Evolutionary conservation across 2,888 invertebrate genomes (phyloP), one percentile per base, ranked within the genome.

Genomic region (Harpagoxenus sublaevis): DNA sequence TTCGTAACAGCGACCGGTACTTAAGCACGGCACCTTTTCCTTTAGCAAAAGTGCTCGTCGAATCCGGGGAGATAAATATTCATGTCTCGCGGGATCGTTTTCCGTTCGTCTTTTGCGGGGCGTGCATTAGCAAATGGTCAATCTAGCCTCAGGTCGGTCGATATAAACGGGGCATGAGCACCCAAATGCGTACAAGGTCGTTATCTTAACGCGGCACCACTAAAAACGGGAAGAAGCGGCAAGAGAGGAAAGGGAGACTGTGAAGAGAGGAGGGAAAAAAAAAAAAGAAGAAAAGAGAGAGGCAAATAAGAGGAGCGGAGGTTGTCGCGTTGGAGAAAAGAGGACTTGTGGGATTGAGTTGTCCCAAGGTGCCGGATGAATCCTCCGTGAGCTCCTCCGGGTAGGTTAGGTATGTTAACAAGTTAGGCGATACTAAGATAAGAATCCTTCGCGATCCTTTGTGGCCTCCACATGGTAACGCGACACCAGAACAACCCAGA

Each of bases 381-480:
- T 89, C 90, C 87, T 88, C 88, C 91, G 87, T 87, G 91, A 88
- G 88, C 89, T 91, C 79, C 91, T 91, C 90, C 90, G 86, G 90
- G 88, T 91, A 92, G 93, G 93, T 93, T 94, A 93, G 94, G 93
- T 94, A 94, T 94, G 94, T 94, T 94, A 94, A 94, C 94, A 94
- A 94, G 94, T 94, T 94, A 92, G 94, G 92, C 94, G 94, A 94
- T 94, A 94, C 93, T 87, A 91, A 94, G 94, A 94, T 94, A 94
- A 94, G 92, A 91, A 94, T 94, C 94, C 92, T 86, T 91, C 92
- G 93, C 92, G 93, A 93, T 93, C 94, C 93, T 94, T 94, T 94
- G 94, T 94, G 91, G 90, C 92, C 89, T 90, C 92, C 89, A 91
- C 89, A 91, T 88, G 93, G 94, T 94, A 94, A 94, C 92, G 93